Conservation (phyloP, 2,113 vertebrate species). For the Lampris incognitus region DNA sequence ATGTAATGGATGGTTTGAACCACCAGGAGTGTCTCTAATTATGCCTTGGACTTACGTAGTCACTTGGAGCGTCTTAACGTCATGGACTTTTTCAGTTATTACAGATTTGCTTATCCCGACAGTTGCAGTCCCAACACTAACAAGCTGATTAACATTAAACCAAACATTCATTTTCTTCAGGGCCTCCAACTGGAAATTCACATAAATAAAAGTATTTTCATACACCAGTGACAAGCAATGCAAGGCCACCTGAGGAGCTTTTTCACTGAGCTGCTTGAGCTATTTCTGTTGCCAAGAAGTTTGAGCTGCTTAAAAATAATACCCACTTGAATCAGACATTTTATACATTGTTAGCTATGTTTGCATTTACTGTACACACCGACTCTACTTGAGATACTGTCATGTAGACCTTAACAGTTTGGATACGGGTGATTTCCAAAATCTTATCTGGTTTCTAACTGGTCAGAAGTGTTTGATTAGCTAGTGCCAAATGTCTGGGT, state of each 20-base stretch:
- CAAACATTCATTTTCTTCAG: background rate
- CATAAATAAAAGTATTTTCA: slow-evolving; percentile 16
- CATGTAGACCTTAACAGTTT: background rate
- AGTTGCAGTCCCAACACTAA: too few species aligned
- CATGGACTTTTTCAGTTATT: too few species aligned
- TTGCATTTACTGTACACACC: too few species aligned
- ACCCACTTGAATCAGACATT: background rate
- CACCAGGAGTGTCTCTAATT: too few species aligned
- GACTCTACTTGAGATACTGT: too few species aligned
- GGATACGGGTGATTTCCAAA: slow-evolving; percentile 13
- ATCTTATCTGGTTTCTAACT: slow-evolving; percentile 2
- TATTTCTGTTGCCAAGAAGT: slow-evolving; percentile 66
- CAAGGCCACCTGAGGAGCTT: slow-evolving; percentile 23
- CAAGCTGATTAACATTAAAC: too few species aligned
- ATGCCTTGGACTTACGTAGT: too few species aligned
- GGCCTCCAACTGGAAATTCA: slow-evolving; percentile 19
- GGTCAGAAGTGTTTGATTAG: slow-evolving; percentile 56
- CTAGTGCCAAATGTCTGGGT: slow-evolving; percentile 58
- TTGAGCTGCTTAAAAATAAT: slow-evolving; percentile 45
- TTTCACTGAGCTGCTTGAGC: slow-evolving; percentile 15
- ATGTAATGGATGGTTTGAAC: too few species aligned
- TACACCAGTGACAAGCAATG: slow-evolving; percentile 43
- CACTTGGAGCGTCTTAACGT: too few species aligned
- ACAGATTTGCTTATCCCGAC: too few species aligned
- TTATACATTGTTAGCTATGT: too few species aligned